Evolutionary conservation across 1,140 invertebrate species (phyloP), one percentile per base, ranked within the genome.

Genomic region (Globodera rostochiensis): DNA sequence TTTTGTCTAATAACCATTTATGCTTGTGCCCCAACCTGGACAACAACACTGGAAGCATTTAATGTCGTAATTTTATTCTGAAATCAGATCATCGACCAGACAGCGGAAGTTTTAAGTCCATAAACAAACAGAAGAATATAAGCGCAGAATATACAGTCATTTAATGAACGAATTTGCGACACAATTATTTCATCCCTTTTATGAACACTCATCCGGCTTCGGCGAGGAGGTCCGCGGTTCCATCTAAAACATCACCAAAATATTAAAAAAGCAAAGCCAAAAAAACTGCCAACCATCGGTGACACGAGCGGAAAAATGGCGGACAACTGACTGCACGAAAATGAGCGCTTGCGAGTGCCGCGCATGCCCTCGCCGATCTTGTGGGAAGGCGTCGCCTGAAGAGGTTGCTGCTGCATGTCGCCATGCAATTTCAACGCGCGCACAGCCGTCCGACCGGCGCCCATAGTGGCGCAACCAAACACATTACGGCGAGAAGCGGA

Each of bases 291-390:
- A 8, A 77, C 76, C 21, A 67, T 49, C 47, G 46, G 57, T 11
- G 77, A 15, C 11, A 7, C n/a, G 7, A 78, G n/a, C 19, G 77
- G 77, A 70, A 25, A 36, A 19, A 78, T 78, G 47, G 46, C 53
- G 19, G 50, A 64, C 46, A 78, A 53, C 15, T 78, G 57, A 25
- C 77, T 69, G 9, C 25, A 25, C 25, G 77, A 78, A 69, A 78
- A 50, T 6, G 77, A 78, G 8, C 77, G 77, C n/a, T 78, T 78
- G 6, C 77, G 25, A 69, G 53, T 21, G 19, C 2, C 3, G 53
- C 64, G 36, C 46, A 11, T 36, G 6, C 9, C 19, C 19, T 64
- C 57, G 57, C 57, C 57, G 19, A 6, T 4, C 8, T 76, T 21
- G 36, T 19, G 36, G 74, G 66, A n/a, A 57, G 50, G 19, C 57